Percentiles rank a stretch among this genome's conserved stretches.
Conservation (phyloP, 37 sponge, comb jelly and placozoan genomes). For the Axinella damicornis region DNA sequence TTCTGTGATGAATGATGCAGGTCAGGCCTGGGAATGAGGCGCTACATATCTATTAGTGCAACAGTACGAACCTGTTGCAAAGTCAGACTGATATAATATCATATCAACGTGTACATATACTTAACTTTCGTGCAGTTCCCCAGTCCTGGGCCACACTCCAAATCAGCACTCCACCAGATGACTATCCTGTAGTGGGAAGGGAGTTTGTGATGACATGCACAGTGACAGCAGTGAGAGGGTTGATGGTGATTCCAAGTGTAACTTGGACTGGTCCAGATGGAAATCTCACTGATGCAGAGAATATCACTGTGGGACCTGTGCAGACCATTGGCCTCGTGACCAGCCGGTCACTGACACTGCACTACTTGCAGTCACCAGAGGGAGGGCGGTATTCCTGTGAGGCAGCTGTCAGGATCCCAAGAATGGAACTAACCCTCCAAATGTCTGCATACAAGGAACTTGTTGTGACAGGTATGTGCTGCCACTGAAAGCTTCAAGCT, state of each 20-base stretch:
- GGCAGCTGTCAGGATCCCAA: background rate
- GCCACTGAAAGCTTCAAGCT: too few species aligned
- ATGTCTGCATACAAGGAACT: too few species aligned
- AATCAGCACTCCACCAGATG: background rate
- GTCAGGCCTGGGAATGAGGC: too few species aligned
- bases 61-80: too few species aligned
- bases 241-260: background rate
- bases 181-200: background rate
- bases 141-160: background rate
- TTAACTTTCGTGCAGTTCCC: background rate
- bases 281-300: too few species aligned
- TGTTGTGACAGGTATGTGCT: too few species aligned
- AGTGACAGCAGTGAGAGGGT: background rate
- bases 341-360: background rate
- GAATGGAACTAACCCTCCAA: background rate
- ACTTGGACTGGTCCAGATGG: background rate
- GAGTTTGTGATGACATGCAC: conserved; percentile 1
- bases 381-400: conserved; percentile 11
- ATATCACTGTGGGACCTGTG: background rate
- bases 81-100: too few species aligned
- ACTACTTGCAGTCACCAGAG: background rate
- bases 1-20: too few species aligned
- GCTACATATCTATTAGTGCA: too few species aligned
- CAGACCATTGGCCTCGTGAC: background rate
- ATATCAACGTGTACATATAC: background rate